Percentiles rank a stretch among this genome's conserved stretches.
Conservation (phyloP, 2,797 vertebrate species). For the Novumbra hubbsi region DNA sequence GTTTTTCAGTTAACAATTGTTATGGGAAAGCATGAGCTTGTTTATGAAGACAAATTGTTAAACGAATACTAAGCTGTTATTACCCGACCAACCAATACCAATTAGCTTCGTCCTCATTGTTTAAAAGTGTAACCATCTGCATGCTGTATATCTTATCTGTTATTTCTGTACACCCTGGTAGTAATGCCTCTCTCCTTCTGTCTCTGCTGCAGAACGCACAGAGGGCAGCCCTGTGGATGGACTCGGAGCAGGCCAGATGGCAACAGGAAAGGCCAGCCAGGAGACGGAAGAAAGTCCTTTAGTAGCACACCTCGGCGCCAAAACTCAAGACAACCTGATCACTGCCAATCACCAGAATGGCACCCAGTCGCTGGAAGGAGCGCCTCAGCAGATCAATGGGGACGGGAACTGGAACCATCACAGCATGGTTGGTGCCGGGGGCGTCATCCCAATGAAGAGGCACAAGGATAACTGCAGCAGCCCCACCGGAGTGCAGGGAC, state of each 20-base stretch:
- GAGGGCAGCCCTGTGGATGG: slow-evolving; percentile 95
- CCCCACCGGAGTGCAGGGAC: slow-evolving; percentile 72
- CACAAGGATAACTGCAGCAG: slow-evolving; percentile 73
- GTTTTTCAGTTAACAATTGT: background rate
- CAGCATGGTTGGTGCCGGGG: slow-evolving; percentile 57
- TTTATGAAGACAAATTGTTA: background rate
- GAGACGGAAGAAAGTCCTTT: slow-evolving; percentile 91
- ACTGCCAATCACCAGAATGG: slow-evolving; percentile 85
- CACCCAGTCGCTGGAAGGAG: slow-evolving; percentile 74
- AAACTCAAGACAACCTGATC: slow-evolving; percentile 68
- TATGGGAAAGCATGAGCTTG: background rate
- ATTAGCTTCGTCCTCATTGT: background rate
- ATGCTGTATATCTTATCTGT: background rate
- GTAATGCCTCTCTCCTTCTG: slow-evolving; percentile 23
- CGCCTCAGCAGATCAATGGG: slow-evolving; percentile 78
- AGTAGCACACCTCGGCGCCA: slow-evolving; percentile 81
- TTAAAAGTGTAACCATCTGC: background rate
- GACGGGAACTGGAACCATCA: slow-evolving; percentile 77
- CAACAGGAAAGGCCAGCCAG: slow-evolving; percentile 93
- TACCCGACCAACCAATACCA: background rate
- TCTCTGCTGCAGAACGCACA: slow-evolving; percentile 78
- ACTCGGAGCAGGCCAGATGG: slow-evolving; percentile 97
- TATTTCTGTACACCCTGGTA: background rate
- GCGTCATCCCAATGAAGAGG: slow-evolving; percentile 76
- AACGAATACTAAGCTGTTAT: background rate